Base-by-base conservation (phyloP, 1,140 invertebrate genomes). In the Dendrolimus punctatus region DNA sequence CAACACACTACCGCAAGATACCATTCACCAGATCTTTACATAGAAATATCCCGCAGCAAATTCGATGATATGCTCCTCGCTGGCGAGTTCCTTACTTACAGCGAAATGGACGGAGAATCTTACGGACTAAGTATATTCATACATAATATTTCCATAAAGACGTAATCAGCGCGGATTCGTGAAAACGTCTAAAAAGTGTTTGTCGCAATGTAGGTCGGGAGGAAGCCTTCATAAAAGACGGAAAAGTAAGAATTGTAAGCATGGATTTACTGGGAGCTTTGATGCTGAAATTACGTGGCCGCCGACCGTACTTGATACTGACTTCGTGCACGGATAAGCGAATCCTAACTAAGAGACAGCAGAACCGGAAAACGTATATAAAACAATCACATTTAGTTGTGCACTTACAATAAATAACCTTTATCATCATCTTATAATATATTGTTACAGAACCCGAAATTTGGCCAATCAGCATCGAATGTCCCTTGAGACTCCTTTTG, bases 11-110 rank as follows among this genome's bases (percentile, higher is more conserved):
- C 83, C 4, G 74, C 76, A 0, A 10, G 8, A 4, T 66, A 60
- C 55, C 80, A 82, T 53, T 60, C 36, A 23, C 40, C 57, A 5
- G 55, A 60, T n/a, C 66, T 77, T 45, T 83, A 78, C 64, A 72
- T 57, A 53, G 57, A 71, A 58, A 61, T 80, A 37, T 67, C 76
- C 5, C 57, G 76, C 6, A 57, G 53, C 7, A 69, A 80, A 39
- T 86, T 86, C 44, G 77, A 83, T 49, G 76, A 85, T 39, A 85
- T 86, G 83, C 47, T 86, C 5, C 52, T 85, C 0, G 64, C 66
- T 9, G 82, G 82, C 6, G 69, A 87, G n/a, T 75, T 85, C 6
- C 68, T 86, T 5, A 85, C 83, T 7, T 87, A 82, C 57, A 61
- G 55, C 36, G 83, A 86, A 69, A 67, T 72, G 51, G 66, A 81